phyloP scores from a whole-genome alignment of 2,113 vertebrate species.

The Chlorodrepanis virens region DNA sequence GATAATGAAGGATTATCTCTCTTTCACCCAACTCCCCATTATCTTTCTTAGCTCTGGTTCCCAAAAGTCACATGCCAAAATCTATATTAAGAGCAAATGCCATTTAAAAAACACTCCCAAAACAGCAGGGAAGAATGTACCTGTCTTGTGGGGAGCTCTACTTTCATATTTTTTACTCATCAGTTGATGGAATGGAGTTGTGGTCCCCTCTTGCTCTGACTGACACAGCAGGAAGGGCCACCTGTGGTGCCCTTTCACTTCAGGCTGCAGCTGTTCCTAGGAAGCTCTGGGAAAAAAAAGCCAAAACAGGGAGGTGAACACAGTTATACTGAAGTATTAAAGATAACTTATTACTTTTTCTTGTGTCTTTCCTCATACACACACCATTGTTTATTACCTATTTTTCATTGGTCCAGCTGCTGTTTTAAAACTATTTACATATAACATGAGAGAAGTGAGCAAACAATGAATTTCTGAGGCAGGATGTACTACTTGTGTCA shows the following conservation, averaged over 20 bases:
- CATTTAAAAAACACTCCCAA: neutral
- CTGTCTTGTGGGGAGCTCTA: neutral
- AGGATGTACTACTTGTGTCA: neutral
- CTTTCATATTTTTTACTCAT: neutral
- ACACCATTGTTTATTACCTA: neutral
- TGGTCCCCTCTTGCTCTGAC: neutral
- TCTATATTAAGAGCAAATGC: neutral
- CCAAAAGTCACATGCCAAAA: neutral
- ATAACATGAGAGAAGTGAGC: neutral
- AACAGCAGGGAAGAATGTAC: neutral
- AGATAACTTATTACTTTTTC: neutral
- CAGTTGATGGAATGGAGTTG: neutral
- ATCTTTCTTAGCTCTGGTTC: neutral
- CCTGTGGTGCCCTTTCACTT: neutral
- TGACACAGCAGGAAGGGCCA: neutral
- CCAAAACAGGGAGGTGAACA: neutral
- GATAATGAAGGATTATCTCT: neutral
- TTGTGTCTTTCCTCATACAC: neutral
- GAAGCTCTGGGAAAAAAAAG: neutral
- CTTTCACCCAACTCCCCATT: neutral
- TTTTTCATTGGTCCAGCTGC: neutral
- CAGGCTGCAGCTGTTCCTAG: neutral
- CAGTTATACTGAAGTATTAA: neutral
- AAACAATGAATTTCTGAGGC: neutral
- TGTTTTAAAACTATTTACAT: neutral